A percentile compares a stretch with the other conserved stretches of the same genome.
phyloP scores from a whole-genome alignment of 2,888 invertebrate genomes.

The Agrochola lota region DNA sequence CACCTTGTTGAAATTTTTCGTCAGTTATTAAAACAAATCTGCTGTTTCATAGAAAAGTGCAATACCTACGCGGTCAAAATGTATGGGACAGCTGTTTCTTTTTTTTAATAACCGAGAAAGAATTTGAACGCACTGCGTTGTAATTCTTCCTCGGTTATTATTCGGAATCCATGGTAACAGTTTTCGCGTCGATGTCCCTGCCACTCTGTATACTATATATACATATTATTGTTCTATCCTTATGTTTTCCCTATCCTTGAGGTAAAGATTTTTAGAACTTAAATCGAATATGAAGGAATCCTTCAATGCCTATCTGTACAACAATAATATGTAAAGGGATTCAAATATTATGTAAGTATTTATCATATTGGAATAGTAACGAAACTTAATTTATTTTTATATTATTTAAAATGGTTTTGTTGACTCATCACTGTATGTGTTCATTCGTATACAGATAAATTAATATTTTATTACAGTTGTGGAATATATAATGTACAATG shows the following conservation, averaged over 20 bases:
- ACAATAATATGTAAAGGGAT: slow-evolving; percentile 34
- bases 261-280: slow-evolving; percentile 13
- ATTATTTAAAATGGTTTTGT: slow-evolving; percentile 40
- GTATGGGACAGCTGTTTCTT: too few relatives aligned
- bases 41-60: too few relatives aligned
- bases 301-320: slow-evolving; percentile 33
- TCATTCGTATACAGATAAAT: slow-evolving; percentile 58
- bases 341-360: slow-evolving; percentile 7
- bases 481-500: slow-evolving; percentile 67
- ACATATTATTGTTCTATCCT: not conserved
- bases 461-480: slow-evolving; percentile 64
- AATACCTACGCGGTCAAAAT: too few relatives aligned
- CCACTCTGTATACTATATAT: too few relatives aligned
- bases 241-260: slow-evolving; percentile 11
- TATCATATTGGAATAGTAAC: slow-evolving; percentile 7
- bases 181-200: too few relatives aligned
- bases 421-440: slow-evolving; percentile 55
- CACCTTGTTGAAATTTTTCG: too few relatives aligned
- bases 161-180: too few relatives aligned
- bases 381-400: slow-evolving; percentile 38
- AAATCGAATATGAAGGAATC: slow-evolving; percentile 20
- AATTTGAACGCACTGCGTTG: too few relatives aligned
- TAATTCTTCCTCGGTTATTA: too few relatives aligned
- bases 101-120: too few relatives aligned
- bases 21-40: too few relatives aligned